Evolutionary conservation across 2,113 vertebrate genomes (phyloP).

Genomic region (Notechis scutatus): DNA sequence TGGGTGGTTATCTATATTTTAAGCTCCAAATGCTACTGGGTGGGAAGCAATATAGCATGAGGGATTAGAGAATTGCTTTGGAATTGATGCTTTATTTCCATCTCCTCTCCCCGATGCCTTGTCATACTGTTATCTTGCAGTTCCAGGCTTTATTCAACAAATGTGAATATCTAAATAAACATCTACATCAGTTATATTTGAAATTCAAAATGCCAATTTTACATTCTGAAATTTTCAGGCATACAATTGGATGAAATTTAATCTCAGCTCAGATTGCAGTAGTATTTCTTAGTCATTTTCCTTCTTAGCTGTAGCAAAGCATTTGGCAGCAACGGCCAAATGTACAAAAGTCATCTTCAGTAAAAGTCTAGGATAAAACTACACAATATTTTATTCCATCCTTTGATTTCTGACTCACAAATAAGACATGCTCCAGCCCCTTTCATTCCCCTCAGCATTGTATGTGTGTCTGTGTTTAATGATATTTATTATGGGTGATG

Average conservation of each 20-base stretch:
- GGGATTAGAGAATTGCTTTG: not conserved
- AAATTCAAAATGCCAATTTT: not conserved
- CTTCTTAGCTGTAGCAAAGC: not conserved
- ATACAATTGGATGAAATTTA: not conserved
- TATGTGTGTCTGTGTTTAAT: not conserved
- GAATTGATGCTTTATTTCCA: not conserved
- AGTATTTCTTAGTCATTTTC: not conserved
- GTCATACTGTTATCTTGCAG: not conserved
- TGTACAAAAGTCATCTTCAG: not conserved
- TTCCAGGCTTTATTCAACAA: not conserved
- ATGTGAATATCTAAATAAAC: not conserved
- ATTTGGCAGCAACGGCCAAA: not conserved
- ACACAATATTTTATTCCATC: not conserved
- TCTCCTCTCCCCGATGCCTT: fast-evolving
- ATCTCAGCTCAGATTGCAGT: not conserved
- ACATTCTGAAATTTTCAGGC: not conserved
- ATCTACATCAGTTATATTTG: not conserved
- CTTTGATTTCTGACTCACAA: not conserved
- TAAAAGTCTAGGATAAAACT: not conserved
- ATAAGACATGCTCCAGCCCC: not conserved
- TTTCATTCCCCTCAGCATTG: not conserved
- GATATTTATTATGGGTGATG: not conserved
- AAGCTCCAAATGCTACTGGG: not conserved
- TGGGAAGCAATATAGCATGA: not conserved
- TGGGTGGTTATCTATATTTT: not conserved